Evolutionary conservation across 2,797 vertebrate species (phyloP).

Genomic region (Labeo calbasu): DNA sequence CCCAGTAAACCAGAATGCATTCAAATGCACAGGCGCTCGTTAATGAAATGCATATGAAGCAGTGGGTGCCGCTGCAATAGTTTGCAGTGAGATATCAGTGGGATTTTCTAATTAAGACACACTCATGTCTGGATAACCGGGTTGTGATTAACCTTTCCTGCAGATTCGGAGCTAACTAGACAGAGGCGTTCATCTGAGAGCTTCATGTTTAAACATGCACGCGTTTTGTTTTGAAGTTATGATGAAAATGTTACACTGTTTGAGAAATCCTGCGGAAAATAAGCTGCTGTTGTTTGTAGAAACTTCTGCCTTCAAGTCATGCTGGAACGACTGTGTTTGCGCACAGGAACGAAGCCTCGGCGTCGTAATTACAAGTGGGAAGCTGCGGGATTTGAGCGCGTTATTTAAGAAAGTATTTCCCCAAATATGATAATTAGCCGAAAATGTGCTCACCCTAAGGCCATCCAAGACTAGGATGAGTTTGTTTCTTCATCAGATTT

Average conservation of each 20-base stretch:
- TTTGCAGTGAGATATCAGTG: neutral
- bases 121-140: conserved; percentile 16
- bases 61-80: conserved; percentile 62
- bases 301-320: neutral
- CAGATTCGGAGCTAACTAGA: neutral
- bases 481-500: neutral
- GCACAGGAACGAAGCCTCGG: neutral
- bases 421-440: neutral
- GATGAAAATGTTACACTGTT: conserved; percentile 4
- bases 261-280: neutral
- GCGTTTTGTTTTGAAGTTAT: neutral
- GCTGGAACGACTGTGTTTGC: neutral
- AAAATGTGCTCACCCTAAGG: neutral
- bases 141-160: conserved; percentile 23
- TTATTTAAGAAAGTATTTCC: too few relatives aligned
- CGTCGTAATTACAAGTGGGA: neutral
- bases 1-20: conserved; percentile 61
- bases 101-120: conserved; percentile 4
- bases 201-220: neutral
- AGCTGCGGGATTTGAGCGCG: neutral
- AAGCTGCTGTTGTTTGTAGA: neutral
- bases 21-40: conserved; percentile 57
- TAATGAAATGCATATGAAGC: conserved; percentile 60
- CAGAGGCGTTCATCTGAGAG: conserved; percentile 2
- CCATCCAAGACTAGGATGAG: neutral